phyloP scores from a whole-genome alignment of 2,888 invertebrate genomes.

The Drosophila testacea region DNA sequence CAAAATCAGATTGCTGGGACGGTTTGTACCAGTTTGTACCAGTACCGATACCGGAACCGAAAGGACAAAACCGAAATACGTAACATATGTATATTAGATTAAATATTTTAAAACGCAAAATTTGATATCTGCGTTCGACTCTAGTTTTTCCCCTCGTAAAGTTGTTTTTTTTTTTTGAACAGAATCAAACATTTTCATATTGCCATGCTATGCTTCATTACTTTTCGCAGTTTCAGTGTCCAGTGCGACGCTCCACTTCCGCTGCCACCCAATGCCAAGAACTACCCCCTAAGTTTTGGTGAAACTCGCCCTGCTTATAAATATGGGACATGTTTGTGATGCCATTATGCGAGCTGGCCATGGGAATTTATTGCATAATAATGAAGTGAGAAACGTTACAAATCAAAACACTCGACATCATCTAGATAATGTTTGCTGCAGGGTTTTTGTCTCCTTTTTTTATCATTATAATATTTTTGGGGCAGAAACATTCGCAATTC shows the following conservation, averaged over 20 bases:
- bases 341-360: slow-evolving; percentile 62
- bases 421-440: slow-evolving; percentile 68
- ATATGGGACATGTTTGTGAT: slow-evolving; percentile 47
- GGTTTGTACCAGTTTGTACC: too few relatives aligned
- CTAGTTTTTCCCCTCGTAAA: too few relatives aligned
- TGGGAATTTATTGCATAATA: slow-evolving; percentile 83
- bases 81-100: too few relatives aligned
- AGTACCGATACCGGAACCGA: too few relatives aligned
- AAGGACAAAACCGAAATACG: too few relatives aligned
- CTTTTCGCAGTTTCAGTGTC: slow-evolving; percentile 41
- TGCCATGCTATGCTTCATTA: slow-evolving; percentile 73
- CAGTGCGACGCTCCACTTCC: slow-evolving; percentile 67
- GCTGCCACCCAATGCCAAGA: slow-evolving; percentile 30
- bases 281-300: slow-evolving; percentile 31
- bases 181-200: slow-evolving; percentile 18
- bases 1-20: too few relatives aligned
- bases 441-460: slow-evolving; percentile 59
- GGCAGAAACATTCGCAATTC: slow-evolving; percentile 65
- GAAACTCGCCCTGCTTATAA: slow-evolving; percentile 37
- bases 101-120: too few relatives aligned
- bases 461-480: slow-evolving; percentile 79
- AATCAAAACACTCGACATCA: slow-evolving; percentile 84
- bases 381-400: slow-evolving; percentile 85
- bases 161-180: not conserved
- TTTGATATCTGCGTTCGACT: not conserved